phyloP scores from a whole-genome alignment of 2,888 invertebrate genomes.

The Cenopis cana region DNA sequence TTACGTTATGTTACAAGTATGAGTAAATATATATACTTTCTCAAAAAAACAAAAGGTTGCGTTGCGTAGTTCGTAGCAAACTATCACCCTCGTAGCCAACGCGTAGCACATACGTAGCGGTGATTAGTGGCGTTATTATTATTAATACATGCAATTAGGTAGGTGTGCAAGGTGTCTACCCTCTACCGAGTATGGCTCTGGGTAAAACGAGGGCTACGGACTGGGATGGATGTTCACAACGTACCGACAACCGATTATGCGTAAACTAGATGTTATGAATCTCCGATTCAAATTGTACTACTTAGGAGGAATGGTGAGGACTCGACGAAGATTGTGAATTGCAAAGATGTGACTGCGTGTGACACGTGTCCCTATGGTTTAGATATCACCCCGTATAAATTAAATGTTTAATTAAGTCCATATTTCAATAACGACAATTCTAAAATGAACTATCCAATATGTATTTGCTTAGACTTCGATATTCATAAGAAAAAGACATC shows the following conservation, averaged over 20 bases:
- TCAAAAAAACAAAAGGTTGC: conserved; percentile 16
- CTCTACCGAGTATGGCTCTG: too few relatives aligned
- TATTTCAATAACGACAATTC: conserved; percentile 2
- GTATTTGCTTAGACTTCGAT: background rate
- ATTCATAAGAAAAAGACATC: conserved; percentile 27
- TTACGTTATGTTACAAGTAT: background rate
- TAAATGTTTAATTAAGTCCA: conserved; percentile 1
- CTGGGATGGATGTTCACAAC: background rate
- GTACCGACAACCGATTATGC: background rate
- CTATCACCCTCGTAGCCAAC: conserved; percentile 33
- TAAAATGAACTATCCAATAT: background rate
- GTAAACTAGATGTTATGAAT: background rate
- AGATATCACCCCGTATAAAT: conserved; percentile 6
- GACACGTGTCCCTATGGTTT: background rate
- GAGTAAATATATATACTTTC: background rate
- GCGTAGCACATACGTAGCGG: conserved; percentile 41
- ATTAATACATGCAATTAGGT: conserved; percentile 22
- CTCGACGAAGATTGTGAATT: background rate
- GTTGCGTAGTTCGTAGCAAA: conserved; percentile 32
- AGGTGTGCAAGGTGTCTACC: conserved; percentile 12
- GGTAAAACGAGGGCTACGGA: background rate
- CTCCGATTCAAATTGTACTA: background rate
- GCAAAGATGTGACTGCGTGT: background rate
- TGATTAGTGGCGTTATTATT: conserved; percentile 36
- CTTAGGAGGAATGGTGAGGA: background rate